phyloP scores from a whole-genome alignment of 2,888 invertebrate genomes.

The Dolomedes plantarius region DNA sequence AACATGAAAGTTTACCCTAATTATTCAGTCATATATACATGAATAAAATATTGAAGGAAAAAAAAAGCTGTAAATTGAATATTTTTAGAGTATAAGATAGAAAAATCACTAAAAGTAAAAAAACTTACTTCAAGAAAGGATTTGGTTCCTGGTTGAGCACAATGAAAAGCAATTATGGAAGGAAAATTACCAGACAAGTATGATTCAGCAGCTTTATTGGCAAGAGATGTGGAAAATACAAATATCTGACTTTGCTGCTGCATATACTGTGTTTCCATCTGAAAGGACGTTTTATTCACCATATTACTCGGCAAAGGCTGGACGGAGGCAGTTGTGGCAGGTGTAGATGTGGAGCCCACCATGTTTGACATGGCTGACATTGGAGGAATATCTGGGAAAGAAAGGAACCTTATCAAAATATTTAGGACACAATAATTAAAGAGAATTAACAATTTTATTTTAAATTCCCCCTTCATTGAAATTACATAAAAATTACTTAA shows the following conservation, averaged over 20 bases:
- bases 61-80: too few relatives aligned
- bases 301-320: slow-evolving; percentile 85
- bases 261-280: slow-evolving; percentile 91
- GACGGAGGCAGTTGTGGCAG: slow-evolving; percentile 71
- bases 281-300: slow-evolving; percentile 79
- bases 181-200: slow-evolving; percentile 92
- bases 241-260: slow-evolving; percentile 98
- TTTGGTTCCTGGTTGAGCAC: slow-evolving; percentile 95
- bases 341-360: slow-evolving; percentile 70
- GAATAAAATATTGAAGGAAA: too few relatives aligned
- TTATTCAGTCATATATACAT: too few relatives aligned
- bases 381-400: slow-evolving; percentile 56
- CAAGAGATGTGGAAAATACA: slow-evolving; percentile 95
- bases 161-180: slow-evolving; percentile 95
- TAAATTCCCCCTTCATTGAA: too few relatives aligned
- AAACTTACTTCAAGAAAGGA: slow-evolving; percentile 91
- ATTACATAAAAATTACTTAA: too few relatives aligned
- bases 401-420: too few relatives aligned
- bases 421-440: too few relatives aligned
- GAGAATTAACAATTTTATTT: too few relatives aligned
- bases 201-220: slow-evolving; percentile 95
- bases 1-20: too few relatives aligned
- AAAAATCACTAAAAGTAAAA: too few relatives aligned
- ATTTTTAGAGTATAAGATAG: too few relatives aligned
- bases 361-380: slow-evolving; percentile 71